These are phyloP conservation scores for Pectinophora gossypiella DNA, from an alignment of 1,140 invertebrate genomes.

Conservation along the genomic window DNA sequence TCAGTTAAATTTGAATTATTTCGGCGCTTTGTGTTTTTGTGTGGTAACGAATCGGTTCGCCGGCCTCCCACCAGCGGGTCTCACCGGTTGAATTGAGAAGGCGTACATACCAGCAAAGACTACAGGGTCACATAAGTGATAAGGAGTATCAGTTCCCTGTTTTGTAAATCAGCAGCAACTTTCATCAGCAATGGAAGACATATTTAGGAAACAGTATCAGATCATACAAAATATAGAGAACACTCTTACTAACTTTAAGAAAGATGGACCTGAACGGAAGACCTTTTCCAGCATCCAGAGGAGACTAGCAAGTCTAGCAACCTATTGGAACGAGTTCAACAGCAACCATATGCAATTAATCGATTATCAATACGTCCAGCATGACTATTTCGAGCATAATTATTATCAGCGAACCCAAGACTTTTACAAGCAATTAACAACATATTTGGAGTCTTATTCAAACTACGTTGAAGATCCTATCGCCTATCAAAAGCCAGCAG, in stretches of 20 bases:
- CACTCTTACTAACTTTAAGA: background rate
- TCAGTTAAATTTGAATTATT: background rate
- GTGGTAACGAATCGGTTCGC: conserved; percentile 1
- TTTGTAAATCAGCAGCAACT: background rate
- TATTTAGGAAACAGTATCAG: background rate
- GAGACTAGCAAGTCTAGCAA: background rate
- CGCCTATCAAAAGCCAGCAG: background rate
- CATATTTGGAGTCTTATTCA: background rate
- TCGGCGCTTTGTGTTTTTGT: background rate
- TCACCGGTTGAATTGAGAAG: conserved; percentile 1
- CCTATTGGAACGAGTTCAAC: background rate
- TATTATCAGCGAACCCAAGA: background rate
- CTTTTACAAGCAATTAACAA: background rate
- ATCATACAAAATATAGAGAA: background rate
- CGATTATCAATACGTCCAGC: background rate
- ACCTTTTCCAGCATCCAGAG: background rate
- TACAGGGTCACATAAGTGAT: background rate
- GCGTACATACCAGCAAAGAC: background rate
- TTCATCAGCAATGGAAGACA: background rate
- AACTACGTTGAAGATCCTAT: background rate
- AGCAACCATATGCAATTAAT: background rate
- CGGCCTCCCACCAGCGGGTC: conserved; percentile 4
- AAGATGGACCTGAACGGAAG: background rate
- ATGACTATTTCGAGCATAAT: background rate
- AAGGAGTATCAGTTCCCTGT: background rate